phyloP scores from a whole-genome alignment of 2,797 vertebrate genomes.

The Channa striata region DNA sequence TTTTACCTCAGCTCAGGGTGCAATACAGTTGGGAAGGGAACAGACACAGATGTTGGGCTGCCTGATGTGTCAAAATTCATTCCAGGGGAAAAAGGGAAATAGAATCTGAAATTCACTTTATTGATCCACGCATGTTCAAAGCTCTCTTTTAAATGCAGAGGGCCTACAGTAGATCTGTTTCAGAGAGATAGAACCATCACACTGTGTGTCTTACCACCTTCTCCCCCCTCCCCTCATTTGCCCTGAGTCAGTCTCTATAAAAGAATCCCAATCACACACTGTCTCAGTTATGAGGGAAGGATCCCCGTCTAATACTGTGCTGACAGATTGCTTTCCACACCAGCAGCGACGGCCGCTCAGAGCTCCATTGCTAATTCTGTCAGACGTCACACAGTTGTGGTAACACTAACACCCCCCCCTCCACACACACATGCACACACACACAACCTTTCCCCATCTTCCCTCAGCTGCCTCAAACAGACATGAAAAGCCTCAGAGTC shows the following conservation, averaged over 20 bases:
- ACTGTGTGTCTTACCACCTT: constrained; percentile 1
- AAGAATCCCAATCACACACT: constrained; percentile 21
- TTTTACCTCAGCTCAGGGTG: constrained; percentile 37
- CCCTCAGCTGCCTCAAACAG: constrained; percentile 29
- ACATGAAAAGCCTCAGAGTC: constrained; percentile 49
- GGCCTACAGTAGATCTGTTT: constrained; percentile 31
- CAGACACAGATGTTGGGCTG: constrained; percentile 46
- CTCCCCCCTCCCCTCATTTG: constrained; percentile 26
- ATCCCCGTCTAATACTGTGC: constrained; percentile 40
- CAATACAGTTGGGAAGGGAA: constrained; percentile 20
- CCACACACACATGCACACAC: no score
- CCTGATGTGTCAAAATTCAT: constrained; percentile 29
- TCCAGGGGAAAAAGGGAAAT: constrained; percentile 24
- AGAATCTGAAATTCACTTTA: constrained; percentile 27
- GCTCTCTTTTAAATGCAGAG: constrained; percentile 5
- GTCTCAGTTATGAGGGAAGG: constrained; percentile 44
- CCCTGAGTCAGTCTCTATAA: constrained; percentile 25
- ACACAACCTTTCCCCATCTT: neutral
- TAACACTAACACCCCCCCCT: constrained; percentile 2
- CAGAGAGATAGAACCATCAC: constrained; percentile 23
- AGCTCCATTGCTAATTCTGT: constrained; percentile 53
- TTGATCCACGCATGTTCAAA: constrained; percentile 30
- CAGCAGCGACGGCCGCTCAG: constrained; percentile 48
- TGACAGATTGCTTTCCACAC: constrained; percentile 62
- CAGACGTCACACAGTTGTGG: constrained; percentile 42